Evolutionary conservation across 2,797 vertebrate species (phyloP).

Genomic region (Pristis pectinata): DNA sequence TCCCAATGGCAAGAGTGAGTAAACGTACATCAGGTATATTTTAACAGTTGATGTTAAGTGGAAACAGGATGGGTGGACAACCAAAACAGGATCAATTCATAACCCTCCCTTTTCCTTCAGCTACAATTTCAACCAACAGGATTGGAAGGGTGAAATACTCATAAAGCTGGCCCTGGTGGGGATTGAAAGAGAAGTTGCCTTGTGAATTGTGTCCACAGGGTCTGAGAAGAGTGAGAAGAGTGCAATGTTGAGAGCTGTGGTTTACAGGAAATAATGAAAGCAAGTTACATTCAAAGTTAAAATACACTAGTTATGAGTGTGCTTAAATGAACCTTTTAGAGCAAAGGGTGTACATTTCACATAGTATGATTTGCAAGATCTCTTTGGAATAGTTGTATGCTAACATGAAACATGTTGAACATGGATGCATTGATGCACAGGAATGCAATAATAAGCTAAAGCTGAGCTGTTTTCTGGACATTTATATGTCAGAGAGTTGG

Average conservation of each 20-base stretch:
- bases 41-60: neutral
- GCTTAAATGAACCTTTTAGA: neutral
- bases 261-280: neutral
- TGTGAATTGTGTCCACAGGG: neutral
- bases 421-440: neutral
- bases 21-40: neutral
- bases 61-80: neutral
- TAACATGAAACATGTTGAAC: neutral
- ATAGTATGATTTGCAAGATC: too few species aligned
- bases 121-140: neutral
- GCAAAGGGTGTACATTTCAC: neutral
- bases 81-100: neutral
- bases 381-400: neutral
- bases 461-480: too few species aligned
- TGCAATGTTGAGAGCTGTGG: neutral
- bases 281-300: neutral
- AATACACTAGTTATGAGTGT: neutral
- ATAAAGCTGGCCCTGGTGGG: neutral
- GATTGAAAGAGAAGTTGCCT: neutral
- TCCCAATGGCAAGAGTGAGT: neutral
- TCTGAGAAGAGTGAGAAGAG: neutral
- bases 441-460: neutral
- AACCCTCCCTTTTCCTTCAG: too few species aligned
- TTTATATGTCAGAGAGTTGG: too few species aligned
- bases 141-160: neutral